Conservation (phyloP, 2,113 vertebrate species). For the Amphilophus citrinellus region DNA sequence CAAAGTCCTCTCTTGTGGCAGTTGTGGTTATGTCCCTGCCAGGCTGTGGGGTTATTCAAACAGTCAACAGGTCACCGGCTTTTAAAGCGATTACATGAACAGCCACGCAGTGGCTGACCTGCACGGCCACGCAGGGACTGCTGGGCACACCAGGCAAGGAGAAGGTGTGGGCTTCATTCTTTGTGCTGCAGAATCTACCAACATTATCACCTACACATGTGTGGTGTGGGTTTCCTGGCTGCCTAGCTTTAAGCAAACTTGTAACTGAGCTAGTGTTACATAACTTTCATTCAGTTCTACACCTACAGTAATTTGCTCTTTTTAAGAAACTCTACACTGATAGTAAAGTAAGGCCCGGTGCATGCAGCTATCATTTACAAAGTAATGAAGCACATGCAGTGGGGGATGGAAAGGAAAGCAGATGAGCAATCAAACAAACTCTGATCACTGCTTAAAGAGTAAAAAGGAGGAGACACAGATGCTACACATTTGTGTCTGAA, state of each 20-base stretch:
- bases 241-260: background rate
- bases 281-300: background rate
- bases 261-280: background rate
- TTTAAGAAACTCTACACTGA: background rate
- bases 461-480: no score
- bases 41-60: constrained; percentile 20
- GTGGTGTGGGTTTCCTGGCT: background rate
- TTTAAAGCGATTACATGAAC: background rate
- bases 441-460: background rate
- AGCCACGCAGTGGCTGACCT: background rate
- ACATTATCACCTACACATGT: background rate
- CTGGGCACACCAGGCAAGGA: background rate
- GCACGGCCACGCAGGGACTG: background rate
- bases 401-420: background rate
- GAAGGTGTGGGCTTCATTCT: background rate
- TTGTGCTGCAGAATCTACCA: background rate
- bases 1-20: constrained; percentile 3
- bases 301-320: background rate
- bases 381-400: background rate
- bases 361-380: background rate
- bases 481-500: background rate
- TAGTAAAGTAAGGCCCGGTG: background rate
- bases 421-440: background rate
- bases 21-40: background rate
- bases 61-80: constrained; percentile 8